A percentile compares a stretch with the other conserved stretches of the same genome.
Conservation (phyloP, 1,140 invertebrate species). For the Drosophila pachea region DNA sequence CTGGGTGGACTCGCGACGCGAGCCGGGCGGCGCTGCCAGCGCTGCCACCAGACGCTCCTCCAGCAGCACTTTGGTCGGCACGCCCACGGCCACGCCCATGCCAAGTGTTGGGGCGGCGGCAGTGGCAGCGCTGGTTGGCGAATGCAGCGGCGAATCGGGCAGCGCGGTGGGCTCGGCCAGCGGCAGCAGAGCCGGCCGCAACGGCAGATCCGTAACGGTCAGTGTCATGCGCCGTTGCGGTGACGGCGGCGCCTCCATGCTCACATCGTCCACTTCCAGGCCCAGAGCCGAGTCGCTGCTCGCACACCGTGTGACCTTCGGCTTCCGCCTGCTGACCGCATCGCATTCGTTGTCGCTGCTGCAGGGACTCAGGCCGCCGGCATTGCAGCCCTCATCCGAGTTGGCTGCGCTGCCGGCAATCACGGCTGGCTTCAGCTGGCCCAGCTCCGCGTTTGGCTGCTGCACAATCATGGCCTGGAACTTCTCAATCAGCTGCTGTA, state of each 20-base stretch:
- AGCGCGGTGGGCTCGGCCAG: slow-evolving; percentile 73
- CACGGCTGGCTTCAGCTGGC: slow-evolving; percentile 28
- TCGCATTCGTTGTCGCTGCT: slow-evolving; percentile 66
- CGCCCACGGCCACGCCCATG: slow-evolving; percentile 11
- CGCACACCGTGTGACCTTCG: slow-evolving; percentile 72
- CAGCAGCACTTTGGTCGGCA: slow-evolving; percentile 75
- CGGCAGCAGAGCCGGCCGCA: slow-evolving; percentile 69
- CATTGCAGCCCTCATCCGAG: slow-evolving; percentile 74
- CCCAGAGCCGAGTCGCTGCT: slow-evolving; percentile 76
- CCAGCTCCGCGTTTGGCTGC: slow-evolving; percentile 32
- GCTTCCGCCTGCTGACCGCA: slow-evolving; percentile 31
- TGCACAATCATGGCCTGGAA: slow-evolving; percentile 69
- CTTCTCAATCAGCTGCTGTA: slow-evolving; percentile 58
- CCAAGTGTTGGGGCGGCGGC: too few relatives aligned
- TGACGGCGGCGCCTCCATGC: slow-evolving; percentile 29
- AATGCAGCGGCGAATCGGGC: slow-evolving; percentile 61
- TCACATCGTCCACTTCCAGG: slow-evolving; percentile 69
- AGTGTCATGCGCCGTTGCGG: slow-evolving; percentile 68
- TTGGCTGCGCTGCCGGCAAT: slow-evolving; percentile 50
- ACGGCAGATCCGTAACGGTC: slow-evolving; percentile 72
- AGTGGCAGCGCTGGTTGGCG: slow-evolving; percentile 41
- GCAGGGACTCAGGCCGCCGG: slow-evolving; percentile 66
- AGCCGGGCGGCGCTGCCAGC: slow-evolving; percentile 39
- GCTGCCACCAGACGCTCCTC: slow-evolving; percentile 71
- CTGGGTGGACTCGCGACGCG: slow-evolving; percentile 72